Evolutionary conservation across 2,888 invertebrate genomes (phyloP).

Genomic region (Pherbina coryleti): DNA sequence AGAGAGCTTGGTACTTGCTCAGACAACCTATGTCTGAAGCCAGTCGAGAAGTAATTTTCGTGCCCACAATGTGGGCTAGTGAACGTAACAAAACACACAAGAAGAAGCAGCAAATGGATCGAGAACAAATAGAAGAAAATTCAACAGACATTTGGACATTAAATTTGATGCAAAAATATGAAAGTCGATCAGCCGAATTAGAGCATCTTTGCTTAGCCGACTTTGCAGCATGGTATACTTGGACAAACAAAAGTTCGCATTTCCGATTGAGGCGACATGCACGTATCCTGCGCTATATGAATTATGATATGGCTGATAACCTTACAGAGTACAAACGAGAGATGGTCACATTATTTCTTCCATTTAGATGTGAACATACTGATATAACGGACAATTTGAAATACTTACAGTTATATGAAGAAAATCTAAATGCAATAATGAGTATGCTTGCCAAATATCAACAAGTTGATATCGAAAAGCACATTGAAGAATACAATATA

Average conservation of each 20-base stretch:
- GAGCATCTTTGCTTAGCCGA: background rate
- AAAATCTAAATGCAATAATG: background rate
- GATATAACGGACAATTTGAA: too few species aligned
- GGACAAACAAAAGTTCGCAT: background rate
- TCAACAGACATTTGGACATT: background rate
- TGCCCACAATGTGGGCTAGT: background rate
- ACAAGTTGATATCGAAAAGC: too few species aligned
- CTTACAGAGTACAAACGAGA: too few species aligned
- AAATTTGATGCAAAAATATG: background rate
- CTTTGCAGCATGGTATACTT: background rate
- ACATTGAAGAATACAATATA: too few species aligned
- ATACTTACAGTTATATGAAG: too few species aligned
- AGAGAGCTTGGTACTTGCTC: conserved; percentile 67
- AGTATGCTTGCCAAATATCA: too few species aligned
- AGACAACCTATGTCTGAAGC: background rate
- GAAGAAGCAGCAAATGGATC: background rate
- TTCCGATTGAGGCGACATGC: background rate
- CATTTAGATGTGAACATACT: too few species aligned
- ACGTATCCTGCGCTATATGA: background rate
- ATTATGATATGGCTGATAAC: too few species aligned
- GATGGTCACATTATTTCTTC: too few species aligned
- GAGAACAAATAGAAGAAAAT: background rate
- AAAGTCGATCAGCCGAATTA: background rate
- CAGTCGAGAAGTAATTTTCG: background rate
- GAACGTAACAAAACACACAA: background rate